A percentile compares a stretch with the other conserved stretches of the same genome.
phyloP scores from a whole-genome alignment of 2,797 vertebrate genomes.

The Acanthis flammea region DNA sequence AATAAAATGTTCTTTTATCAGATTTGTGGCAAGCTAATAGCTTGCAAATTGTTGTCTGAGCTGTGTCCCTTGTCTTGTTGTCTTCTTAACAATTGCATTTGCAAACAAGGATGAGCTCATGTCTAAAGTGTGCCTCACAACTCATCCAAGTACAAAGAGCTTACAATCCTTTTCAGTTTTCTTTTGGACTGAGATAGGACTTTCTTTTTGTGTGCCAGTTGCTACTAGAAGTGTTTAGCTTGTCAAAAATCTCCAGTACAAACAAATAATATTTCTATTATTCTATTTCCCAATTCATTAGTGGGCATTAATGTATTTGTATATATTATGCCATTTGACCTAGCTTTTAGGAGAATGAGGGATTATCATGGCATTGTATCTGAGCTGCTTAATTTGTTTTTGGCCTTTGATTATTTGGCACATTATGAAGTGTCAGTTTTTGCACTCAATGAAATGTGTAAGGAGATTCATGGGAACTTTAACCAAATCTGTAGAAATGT shows the following conservation, averaged over 20 bases:
- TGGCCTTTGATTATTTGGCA: slow-evolving; percentile 36
- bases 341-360: neutral
- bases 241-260: neutral
- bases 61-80: neutral
- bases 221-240: neutral
- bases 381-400: slow-evolving; percentile 25
- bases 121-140: neutral
- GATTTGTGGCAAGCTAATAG: neutral
- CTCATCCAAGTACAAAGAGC: neutral
- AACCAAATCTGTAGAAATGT: neutral
- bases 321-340: neutral
- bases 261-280: neutral
- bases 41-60: neutral
- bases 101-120: neutral
- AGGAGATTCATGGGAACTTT: slow-evolving; percentile 13
- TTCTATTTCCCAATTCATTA: neutral
- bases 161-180: neutral
- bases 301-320: neutral
- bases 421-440: slow-evolving; percentile 30
- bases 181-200: neutral
- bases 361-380: neutral
- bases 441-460: neutral
- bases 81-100: neutral
- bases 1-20: neutral
- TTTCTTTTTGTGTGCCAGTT: neutral